A percentile compares a stretch with the other conserved stretches of the same genome.
Evolutionary conservation across 2,888 invertebrate genomes (phyloP).

Genomic region (Cantharis nigra): DNA sequence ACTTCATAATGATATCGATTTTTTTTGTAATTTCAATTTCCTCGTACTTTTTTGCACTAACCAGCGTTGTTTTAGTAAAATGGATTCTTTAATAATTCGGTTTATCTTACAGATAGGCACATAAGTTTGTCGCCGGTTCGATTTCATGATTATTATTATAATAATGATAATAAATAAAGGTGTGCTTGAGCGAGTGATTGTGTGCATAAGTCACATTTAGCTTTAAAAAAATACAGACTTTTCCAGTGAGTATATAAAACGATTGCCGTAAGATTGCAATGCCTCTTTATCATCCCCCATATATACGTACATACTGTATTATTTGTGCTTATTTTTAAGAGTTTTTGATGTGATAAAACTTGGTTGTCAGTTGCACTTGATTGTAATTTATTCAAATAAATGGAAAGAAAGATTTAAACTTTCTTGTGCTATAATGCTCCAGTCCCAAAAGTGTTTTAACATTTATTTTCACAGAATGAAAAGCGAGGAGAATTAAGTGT

Average conservation of each 20-base stretch:
- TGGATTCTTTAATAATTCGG: not conserved
- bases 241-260: not conserved
- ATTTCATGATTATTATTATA: not conserved
- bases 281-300: not conserved
- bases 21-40: not conserved
- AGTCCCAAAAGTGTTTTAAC: not conserved
- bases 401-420: not conserved
- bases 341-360: constrained; percentile 1
- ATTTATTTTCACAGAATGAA: not conserved
- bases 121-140: not conserved
- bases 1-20: not conserved
- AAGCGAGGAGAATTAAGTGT: not conserved
- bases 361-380: not conserved
- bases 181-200: not conserved
- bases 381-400: not conserved
- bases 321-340: not conserved
- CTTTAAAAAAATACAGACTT: not conserved
- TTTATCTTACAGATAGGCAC: not conserved
- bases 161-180: not conserved
- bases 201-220: not conserved
- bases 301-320: not conserved
- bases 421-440: not conserved
- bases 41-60: not conserved
- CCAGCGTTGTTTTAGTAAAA: not conserved
- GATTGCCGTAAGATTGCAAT: not conserved